phyloP scores from a whole-genome alignment of 1,140 invertebrate species.

The Tetragonula clypearis region DNA sequence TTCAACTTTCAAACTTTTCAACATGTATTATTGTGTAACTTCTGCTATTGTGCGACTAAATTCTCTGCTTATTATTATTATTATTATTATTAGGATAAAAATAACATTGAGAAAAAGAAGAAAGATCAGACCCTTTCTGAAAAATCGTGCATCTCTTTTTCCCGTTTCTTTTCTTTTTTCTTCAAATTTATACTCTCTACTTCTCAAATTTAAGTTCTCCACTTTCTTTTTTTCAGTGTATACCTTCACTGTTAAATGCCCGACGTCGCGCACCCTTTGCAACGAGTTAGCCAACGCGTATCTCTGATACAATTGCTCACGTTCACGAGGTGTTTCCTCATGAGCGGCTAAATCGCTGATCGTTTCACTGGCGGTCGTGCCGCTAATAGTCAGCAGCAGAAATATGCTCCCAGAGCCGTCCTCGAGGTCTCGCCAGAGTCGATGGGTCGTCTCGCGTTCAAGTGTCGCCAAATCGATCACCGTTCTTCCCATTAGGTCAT shows the following conservation, averaged over 20 bases:
- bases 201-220: neutral
- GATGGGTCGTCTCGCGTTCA: slow-evolving; percentile 95
- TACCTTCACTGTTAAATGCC: slow-evolving; percentile 93
- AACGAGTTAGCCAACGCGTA: slow-evolving; percentile 89
- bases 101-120: neutral
- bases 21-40: neutral
- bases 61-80: neutral
- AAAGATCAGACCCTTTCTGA: neutral
- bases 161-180: neutral
- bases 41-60: neutral
- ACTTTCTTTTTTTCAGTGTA: neutral
- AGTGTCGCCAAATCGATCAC: slow-evolving; percentile 92
- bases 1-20: neutral
- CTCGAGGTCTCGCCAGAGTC: slow-evolving; percentile 93
- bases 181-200: neutral
- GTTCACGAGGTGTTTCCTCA: slow-evolving; percentile 89
- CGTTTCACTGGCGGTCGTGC: slow-evolving; percentile 94
- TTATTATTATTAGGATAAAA: neutral
- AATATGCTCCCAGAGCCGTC: slow-evolving; percentile 94
- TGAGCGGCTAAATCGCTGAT: slow-evolving; percentile 94
- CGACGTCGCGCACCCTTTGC: slow-evolving; percentile 91
- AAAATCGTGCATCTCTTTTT: neutral
- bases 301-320: slow-evolving; percentile 85
- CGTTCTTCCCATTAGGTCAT: slow-evolving; percentile 94
- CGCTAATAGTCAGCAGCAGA: slow-evolving; percentile 96